Conservation (phyloP, 2,888 invertebrate species). For the Serrognathus titanus region DNA sequence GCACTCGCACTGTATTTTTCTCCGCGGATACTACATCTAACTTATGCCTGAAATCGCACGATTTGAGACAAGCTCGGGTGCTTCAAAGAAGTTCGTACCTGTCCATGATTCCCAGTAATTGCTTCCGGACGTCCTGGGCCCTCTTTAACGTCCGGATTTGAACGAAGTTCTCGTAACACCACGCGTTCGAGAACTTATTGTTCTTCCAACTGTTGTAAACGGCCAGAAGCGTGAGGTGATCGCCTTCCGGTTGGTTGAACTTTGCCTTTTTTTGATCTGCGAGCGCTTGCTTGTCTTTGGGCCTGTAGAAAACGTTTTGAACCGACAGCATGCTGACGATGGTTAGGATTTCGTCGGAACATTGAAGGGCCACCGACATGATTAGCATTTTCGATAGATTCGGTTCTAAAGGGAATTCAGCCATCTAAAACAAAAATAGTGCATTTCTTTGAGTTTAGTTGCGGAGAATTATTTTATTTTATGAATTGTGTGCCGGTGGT, state of each 20-base stretch:
- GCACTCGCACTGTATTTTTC: conserved; percentile 90
- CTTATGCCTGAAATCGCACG: conserved; percentile 66
- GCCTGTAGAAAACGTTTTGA: conserved; percentile 96
- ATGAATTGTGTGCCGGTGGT: not conserved
- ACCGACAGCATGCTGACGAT: conserved; percentile 99
- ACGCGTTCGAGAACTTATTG: conserved; percentile 97
- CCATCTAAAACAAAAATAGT: conserved; percentile 69
- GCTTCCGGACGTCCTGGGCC: conserved; percentile 97
- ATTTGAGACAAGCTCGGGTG: not conserved
- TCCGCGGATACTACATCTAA: conserved; percentile 96
- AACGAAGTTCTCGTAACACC: conserved; percentile 99
- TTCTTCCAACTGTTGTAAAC: conserved; percentile 99
- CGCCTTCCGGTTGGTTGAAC: conserved; percentile 98
- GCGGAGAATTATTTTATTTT: not conserved
- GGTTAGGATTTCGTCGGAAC: conserved; percentile 97
- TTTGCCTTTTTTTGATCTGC: conserved; percentile 99
- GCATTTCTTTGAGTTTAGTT: too few relatives aligned
- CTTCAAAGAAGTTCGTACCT: conserved; percentile 51
- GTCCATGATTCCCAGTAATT: conserved; percentile 96
- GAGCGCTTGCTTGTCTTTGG: conserved; percentile 92
- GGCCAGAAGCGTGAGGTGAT: conserved; percentile 94
- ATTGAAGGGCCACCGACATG: conserved; percentile 96
- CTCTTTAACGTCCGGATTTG: conserved; percentile 95
- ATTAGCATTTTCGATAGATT: conserved; percentile 98
- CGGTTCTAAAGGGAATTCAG: conserved; percentile 98